These are phyloP conservation scores for Tursiops truncatus DNA, from an alignment of 2,113 vertebrate genomes.

Conservation along the genomic window DNA sequence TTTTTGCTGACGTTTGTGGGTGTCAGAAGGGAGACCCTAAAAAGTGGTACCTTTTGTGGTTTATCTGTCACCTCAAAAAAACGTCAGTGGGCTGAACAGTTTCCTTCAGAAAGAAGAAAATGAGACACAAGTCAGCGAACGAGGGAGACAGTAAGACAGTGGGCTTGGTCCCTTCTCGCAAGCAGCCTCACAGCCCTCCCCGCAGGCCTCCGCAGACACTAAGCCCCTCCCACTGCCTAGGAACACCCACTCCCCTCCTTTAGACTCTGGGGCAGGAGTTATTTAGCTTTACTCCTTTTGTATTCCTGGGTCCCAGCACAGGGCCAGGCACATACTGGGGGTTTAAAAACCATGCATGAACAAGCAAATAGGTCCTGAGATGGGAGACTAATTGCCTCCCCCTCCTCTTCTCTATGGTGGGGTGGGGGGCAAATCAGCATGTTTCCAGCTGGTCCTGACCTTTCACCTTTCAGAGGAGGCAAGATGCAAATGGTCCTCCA, in stretches of 20 bases:
- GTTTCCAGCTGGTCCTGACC: neutral
- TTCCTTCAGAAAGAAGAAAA: conserved; percentile 9
- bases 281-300: neutral
- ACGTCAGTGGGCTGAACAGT: neutral
- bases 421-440: neutral
- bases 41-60: neutral
- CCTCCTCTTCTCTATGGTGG: neutral
- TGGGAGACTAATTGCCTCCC: neutral
- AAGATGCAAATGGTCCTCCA: neutral
- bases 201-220: neutral
- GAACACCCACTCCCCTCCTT: neutral
- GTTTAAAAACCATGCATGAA: neutral
- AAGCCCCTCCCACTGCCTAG: neutral
- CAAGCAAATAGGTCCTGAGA: neutral
- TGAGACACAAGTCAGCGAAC: neutral
- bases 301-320: neutral
- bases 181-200: neutral
- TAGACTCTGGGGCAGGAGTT: neutral
- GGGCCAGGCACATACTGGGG: neutral
- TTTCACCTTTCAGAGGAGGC: neutral
- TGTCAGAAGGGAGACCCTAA: neutral
- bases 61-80: neutral
- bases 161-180: neutral
- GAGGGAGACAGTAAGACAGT: neutral
- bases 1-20: neutral